Evolutionary conservation across 2,113 vertebrate genomes (phyloP).

Genomic region (Nothobranchius kuhntae): DNA sequence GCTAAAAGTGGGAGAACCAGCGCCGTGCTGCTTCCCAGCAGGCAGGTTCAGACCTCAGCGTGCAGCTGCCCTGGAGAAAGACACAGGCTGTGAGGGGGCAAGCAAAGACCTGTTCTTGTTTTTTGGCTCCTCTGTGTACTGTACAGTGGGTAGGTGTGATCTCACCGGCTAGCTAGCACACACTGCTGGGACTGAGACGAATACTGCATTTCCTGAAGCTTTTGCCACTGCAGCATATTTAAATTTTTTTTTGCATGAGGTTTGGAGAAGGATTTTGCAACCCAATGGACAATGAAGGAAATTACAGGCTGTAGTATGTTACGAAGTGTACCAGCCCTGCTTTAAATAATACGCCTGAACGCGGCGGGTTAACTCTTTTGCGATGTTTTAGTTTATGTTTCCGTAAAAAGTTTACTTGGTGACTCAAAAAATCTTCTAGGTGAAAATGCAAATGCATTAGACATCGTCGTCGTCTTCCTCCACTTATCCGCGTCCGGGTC

Average conservation of each 20-base stretch:
- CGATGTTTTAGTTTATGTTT: background rate
- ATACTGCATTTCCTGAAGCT: slow-evolving; percentile 16
- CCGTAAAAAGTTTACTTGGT: background rate
- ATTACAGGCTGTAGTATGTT: slow-evolving; percentile 11
- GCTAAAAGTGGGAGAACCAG: slow-evolving; percentile 40
- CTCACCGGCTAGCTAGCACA: slow-evolving; percentile 37
- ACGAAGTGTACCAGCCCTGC: slow-evolving; percentile 15
- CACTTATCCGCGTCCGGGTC: too few relatives aligned
- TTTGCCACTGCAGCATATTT: background rate
- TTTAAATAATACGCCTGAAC: slow-evolving; percentile 22
- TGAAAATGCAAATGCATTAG: background rate
- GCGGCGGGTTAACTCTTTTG: slow-evolving; percentile 8
- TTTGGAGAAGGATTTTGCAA: background rate
- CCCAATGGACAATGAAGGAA: background rate
- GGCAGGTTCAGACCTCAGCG: slow-evolving; percentile 71
- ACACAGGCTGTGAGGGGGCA: slow-evolving; percentile 58
- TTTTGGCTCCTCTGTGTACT: slow-evolving; percentile 32
- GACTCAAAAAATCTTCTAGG: background rate
- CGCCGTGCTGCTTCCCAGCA: slow-evolving; percentile 48
- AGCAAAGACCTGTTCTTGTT: slow-evolving; percentile 73
- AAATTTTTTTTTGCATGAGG: background rate
- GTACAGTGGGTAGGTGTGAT: slow-evolving; percentile 39
- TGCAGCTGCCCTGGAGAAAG: slow-evolving; percentile 57
- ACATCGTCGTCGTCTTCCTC: too few relatives aligned
- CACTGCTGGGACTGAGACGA: slow-evolving; percentile 3